These are phyloP conservation scores for Pteropus alecto DNA, from an alignment of 2,113 vertebrate genomes.

Conservation along the genomic window DNA sequence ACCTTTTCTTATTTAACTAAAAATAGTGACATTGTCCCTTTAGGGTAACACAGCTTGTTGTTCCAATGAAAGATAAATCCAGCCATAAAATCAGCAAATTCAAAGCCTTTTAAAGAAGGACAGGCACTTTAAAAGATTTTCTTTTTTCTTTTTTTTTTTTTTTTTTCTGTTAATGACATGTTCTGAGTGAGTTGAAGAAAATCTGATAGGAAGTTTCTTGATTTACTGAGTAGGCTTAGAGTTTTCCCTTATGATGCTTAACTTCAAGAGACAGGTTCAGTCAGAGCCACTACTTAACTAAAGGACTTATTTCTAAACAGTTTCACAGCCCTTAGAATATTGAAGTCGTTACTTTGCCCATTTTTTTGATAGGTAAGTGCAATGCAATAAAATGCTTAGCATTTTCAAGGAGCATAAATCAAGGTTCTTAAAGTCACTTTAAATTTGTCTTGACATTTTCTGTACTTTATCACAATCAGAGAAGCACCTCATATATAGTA, in stretches of 20 bases:
- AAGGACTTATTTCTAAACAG: constrained; percentile 51
- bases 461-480: constrained; percentile 59
- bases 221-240: constrained; percentile 58
- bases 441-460: constrained; percentile 67
- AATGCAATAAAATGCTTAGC: constrained; percentile 62
- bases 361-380: constrained; percentile 75
- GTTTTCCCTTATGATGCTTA: constrained; percentile 43
- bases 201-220: constrained; percentile 41
- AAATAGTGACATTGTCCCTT: neutral
- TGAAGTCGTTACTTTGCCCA: constrained; percentile 68
- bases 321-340: constrained; percentile 52
- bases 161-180: constrained; percentile 43
- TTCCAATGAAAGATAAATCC: neutral
- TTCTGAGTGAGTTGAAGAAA: constrained; percentile 61
- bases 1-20: neutral
- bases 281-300: constrained; percentile 42
- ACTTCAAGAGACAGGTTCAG: constrained; percentile 55
- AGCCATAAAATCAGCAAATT: neutral
- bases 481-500: constrained; percentile 11
- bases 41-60: neutral
- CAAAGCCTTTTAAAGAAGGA: neutral
- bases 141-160: neutral
- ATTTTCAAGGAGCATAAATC: constrained; percentile 66
- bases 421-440: constrained; percentile 67
- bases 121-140: neutral